Evolutionary conservation across 2,797 vertebrate genomes (phyloP).

Genomic region (Anableps anableps): DNA sequence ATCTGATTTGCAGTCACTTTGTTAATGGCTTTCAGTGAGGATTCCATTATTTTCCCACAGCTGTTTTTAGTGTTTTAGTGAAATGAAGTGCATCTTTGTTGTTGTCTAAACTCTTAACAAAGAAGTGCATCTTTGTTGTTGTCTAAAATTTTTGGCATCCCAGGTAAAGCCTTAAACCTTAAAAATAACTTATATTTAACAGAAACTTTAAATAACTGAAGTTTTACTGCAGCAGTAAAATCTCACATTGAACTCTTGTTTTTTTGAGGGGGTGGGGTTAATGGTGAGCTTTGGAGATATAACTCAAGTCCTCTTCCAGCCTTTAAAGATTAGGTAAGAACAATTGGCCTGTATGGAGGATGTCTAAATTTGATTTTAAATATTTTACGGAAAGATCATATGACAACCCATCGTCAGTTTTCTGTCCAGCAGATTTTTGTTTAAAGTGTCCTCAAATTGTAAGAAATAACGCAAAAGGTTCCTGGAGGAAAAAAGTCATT

Average conservation of each 20-base stretch:
- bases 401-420: neutral
- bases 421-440: neutral
- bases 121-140: conserved; percentile 9
- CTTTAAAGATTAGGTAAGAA: too few species aligned
- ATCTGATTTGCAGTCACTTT: conserved; percentile 74
- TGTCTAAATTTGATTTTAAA: neutral
- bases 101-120: too few species aligned
- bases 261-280: too few species aligned
- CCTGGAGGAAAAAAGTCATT: too few species aligned
- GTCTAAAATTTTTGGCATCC: neutral
- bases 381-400: too few species aligned
- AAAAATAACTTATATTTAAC: neutral
- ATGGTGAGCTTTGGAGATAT: too few species aligned
- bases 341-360: neutral
- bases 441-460: too few species aligned
- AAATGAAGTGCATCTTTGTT: too few species aligned
- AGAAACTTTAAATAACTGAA: too few species aligned
- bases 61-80: conserved; percentile 29
- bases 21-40: conserved; percentile 74
- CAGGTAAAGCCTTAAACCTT: neutral
- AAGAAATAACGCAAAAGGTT: too few species aligned
- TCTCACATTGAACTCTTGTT: neutral
- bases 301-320: neutral
- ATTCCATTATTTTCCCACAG: conserved; percentile 36
- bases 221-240: neutral